A percentile compares a stretch with the other conserved stretches of the same genome.
Conservation (phyloP, 2,797 vertebrate species). For the Lepus townsendii region DNA sequence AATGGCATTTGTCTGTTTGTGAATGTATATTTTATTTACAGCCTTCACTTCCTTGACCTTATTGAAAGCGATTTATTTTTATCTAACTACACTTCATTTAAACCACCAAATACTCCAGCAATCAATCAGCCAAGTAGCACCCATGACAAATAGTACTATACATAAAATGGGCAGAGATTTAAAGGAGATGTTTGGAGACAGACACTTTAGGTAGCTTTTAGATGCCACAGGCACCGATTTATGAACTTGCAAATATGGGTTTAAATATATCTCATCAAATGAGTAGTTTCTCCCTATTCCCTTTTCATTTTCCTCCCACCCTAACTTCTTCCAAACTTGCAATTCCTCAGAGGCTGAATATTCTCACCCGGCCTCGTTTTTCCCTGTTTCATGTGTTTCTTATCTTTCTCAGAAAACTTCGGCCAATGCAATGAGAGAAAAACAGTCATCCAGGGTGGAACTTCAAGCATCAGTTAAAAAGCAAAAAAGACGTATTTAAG, state of each 20-base stretch:
- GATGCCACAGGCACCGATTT: not conserved
- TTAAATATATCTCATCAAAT: not conserved
- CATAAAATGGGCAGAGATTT: not conserved
- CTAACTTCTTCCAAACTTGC: not conserved
- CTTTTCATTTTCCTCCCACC: not conserved
- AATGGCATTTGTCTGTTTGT: constrained; percentile 65
- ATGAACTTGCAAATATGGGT: not conserved
- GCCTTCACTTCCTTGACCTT: constrained; percentile 71
- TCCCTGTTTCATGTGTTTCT: not conserved
- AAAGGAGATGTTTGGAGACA: not conserved
- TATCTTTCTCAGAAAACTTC: not conserved
- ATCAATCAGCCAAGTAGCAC: not conserved
- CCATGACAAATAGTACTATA: not conserved
- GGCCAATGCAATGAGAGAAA: not conserved
- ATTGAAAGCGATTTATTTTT: constrained; percentile 72
- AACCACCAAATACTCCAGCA: constrained; percentile 62
- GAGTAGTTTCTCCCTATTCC: not conserved
- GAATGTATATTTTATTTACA: constrained; percentile 74
- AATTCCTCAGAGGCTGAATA: not conserved
- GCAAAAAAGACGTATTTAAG: not conserved
- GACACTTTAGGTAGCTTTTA: not conserved
- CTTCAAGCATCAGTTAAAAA: constrained; percentile 24
- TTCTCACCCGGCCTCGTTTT: not conserved
- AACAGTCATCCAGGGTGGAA: not conserved
- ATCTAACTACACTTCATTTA: constrained; percentile 78